phyloP scores from a whole-genome alignment of 2,797 vertebrate genomes.

The Petrocephalus schoutedeni region DNA sequence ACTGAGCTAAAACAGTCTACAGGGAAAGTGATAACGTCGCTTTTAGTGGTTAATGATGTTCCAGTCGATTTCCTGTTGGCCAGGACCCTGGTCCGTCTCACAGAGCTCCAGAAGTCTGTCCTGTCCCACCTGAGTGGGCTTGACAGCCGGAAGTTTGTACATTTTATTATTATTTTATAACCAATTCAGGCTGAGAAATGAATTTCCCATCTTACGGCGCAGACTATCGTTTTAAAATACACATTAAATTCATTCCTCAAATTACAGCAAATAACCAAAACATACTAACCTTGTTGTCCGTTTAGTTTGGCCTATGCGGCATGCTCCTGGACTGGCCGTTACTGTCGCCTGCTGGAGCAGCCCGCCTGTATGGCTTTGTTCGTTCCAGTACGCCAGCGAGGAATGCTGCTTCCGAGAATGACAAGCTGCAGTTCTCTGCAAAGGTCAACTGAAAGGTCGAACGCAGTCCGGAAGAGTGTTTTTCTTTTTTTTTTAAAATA shows the following conservation, averaged over 20 bases:
- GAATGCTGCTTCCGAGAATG: not conserved
- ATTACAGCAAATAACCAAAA: slow-evolving; percentile 51
- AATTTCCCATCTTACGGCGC: slow-evolving; percentile 32
- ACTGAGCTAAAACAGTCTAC: slow-evolving; percentile 82
- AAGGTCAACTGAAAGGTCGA: slow-evolving; percentile 54
- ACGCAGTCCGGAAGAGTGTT: slow-evolving; percentile 38
- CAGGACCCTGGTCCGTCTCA: slow-evolving; percentile 46
- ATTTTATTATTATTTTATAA: slow-evolving; percentile 23
- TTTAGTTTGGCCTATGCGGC: slow-evolving; percentile 39
- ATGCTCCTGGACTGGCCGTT: slow-evolving; percentile 23
- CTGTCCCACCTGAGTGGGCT: slow-evolving; percentile 28
- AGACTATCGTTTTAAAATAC: slow-evolving; percentile 40
- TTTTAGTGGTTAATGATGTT: slow-evolving; percentile 72
- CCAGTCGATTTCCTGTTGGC: slow-evolving; percentile 81
- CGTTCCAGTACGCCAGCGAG: slow-evolving; percentile 12
- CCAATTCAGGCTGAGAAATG: slow-evolving; percentile 40
- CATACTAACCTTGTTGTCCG: slow-evolving; percentile 50
- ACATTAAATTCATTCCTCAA: slow-evolving; percentile 56
- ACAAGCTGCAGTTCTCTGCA: slow-evolving; percentile 68
- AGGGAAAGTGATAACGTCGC: slow-evolving; percentile 80
- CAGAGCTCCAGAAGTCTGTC: slow-evolving; percentile 32
- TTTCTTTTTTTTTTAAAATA: slow-evolving; percentile 5
- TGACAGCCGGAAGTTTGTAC: slow-evolving; percentile 37
- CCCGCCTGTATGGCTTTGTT: not conserved
- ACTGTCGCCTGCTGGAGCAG: not conserved